These are phyloP conservation scores for Callaeas wilsoni DNA, from an alignment of 2,113 vertebrate species.

Conservation along the genomic window DNA sequence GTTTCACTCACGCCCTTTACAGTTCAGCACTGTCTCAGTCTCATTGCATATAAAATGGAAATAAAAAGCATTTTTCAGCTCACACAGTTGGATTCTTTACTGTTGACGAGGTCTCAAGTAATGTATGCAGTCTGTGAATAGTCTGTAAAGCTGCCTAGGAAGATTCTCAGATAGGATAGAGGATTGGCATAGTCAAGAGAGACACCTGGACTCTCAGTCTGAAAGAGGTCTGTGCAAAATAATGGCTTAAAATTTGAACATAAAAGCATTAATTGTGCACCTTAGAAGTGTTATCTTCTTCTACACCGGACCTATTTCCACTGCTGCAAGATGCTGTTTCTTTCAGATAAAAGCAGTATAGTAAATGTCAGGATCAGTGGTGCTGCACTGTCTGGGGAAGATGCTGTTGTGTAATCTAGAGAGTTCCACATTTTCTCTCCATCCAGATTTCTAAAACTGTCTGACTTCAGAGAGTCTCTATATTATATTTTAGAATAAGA, in stretches of 20 bases:
- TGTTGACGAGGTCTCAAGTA: not conserved
- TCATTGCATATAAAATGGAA: not conserved
- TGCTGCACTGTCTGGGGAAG: fast-evolving
- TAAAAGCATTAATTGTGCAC: not conserved
- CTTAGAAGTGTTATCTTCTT: not conserved
- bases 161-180: not conserved
- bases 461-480: not conserved
- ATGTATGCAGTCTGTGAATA: not conserved
- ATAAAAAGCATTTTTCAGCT: not conserved
- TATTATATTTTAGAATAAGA: not conserved
- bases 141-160: not conserved
- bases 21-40: not conserved
- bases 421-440: not conserved
- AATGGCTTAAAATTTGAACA: not conserved
- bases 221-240: not conserved
- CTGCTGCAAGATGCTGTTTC: not conserved
- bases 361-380: not conserved
- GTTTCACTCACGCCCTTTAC: not conserved
- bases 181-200: not conserved
- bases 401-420: not conserved
- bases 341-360: not conserved
- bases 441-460: not conserved
- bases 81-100: not conserved
- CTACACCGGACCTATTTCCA: not conserved
- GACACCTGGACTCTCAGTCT: not conserved